Evolutionary conservation across 2,113 vertebrate genomes (phyloP).

Genomic region (Leucopsar rothschildi): DNA sequence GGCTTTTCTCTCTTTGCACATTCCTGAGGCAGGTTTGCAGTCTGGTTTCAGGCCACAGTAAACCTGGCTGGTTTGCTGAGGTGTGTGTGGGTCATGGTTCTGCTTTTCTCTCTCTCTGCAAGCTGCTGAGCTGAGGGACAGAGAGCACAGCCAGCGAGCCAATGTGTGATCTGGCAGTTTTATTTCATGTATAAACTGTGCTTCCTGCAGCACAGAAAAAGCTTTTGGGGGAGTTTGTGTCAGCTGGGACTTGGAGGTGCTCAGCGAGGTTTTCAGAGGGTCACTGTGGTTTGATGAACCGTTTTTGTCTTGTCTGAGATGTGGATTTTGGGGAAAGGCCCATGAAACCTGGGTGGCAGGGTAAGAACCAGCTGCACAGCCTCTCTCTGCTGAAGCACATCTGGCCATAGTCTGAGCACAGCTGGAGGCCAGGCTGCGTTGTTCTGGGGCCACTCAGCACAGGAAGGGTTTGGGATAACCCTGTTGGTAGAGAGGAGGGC

Average conservation of each 20-base stretch:
- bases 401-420: background rate
- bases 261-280: background rate
- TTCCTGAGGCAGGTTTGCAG: background rate
- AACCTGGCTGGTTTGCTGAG: background rate
- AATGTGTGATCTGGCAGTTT: background rate
- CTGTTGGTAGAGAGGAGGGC: background rate
- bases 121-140: background rate
- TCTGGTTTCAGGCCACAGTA: background rate
- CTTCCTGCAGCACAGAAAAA: background rate
- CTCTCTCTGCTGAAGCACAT: background rate
- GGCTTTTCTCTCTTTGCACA: background rate
- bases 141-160: background rate
- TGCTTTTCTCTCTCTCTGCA: background rate
- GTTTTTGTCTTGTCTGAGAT: background rate
- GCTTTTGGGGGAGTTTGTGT: background rate
- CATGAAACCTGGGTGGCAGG: fast-evolving
- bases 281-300: background rate
- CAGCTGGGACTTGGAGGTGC: background rate
- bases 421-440: background rate
- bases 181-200: background rate
- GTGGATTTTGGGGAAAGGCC: background rate
- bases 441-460: background rate
- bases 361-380: background rate
- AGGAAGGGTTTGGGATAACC: background rate
- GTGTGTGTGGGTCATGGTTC: background rate